Evolutionary conservation across 1,140 invertebrate species (phyloP), one percentile per base, ranked within the genome.

Genomic region (Chymomyza costata): DNA sequence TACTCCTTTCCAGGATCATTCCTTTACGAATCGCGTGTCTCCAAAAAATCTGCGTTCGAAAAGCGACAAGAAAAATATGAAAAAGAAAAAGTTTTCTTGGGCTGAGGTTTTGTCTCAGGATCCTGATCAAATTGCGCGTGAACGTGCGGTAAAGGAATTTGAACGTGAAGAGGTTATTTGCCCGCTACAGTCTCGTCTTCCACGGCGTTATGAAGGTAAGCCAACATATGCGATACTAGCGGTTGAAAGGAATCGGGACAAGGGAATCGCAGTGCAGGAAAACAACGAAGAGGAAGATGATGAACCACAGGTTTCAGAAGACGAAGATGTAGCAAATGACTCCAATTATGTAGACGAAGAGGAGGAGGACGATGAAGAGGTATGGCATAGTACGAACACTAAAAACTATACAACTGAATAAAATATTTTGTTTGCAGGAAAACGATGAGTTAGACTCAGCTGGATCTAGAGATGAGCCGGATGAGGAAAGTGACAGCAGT

Each of bases 21-120:
- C 78, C 15, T 60, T 84, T 3, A 74, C 71, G 1, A 85, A 84
- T 69, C 73, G 84, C 10, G 83, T 85, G 1, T 86, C 84, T n/a
- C 84, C 84, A 6, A 86, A 86, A 19, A 86, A 86, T 74, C 66
- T 86, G 52, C 81, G 84, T 16, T 86, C 84, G 21, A 85, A 84
- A 45, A 80, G 83, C 5, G 76, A 71, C 16, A 82, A 83, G 43
- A 83, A 81, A 28, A 59, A 60, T 25, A 8, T 47, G 2, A 83
- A 82, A 58, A 83, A 81, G 63, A 82, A 74, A 35, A 74, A 64
- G 18, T 86, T 86, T 41, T 85, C 78, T 8, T 85, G 83, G 82
- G 69, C 84, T 11, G 84, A 86, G 44, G 66, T 86, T 1, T 54
- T 85, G 0, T 85, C 78, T 0, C 82, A 84, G 32, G 84, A 86